Evolutionary conservation across 2,797 vertebrate genomes (phyloP), one percentile per base, ranked within the genome.

Genomic region (Syngnathus rostellatus): DNA sequence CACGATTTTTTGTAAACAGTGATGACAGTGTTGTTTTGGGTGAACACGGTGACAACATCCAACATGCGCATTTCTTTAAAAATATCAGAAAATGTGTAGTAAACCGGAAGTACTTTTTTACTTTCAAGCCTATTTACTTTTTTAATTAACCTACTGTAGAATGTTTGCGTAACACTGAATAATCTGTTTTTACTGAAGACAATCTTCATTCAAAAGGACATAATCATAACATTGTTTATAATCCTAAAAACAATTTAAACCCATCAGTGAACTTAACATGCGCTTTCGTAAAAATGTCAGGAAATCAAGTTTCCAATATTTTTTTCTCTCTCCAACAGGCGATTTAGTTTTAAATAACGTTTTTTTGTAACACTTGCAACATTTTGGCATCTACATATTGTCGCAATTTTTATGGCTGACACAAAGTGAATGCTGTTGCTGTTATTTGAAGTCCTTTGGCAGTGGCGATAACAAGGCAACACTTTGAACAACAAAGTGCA

Each of bases 391-490:
- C 14, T 8, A 38, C 23, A 8, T 58, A 58, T 8, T 58, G 21
- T 5, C 1, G 11, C 21, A 23, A 10, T 54, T 54, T n/a, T 54
- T 54, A 23, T 54, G 21, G 53, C 25, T 58, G 6, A 37, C 31
- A 8, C 1, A 16, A 58, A 37, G 14, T 58, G 25, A 16, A 38
- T 58, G 55, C 16, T 17, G 25, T 58, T 58, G 21, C 25, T 12
- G 7, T 38, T 58, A 45, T 58, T 3, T 7, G 46, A 48, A 37
- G 37, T 81, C 69, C 70, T 86, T 86, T 88, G 88, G 85, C 86
- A 88, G 87, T 86, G 78, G 82, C 80, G 80, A 81, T 68, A 73
- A 79, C 82, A 81, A 84, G 86, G 85, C 84, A 83, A 81, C 78
- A 82, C 77, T 76, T 83, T 80, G 73, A 75, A 78, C 84, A 85